These are phyloP conservation scores for Chascanopsetta lugubris DNA, from an alignment of 2,113 vertebrate species.

Conservation along the genomic window DNA sequence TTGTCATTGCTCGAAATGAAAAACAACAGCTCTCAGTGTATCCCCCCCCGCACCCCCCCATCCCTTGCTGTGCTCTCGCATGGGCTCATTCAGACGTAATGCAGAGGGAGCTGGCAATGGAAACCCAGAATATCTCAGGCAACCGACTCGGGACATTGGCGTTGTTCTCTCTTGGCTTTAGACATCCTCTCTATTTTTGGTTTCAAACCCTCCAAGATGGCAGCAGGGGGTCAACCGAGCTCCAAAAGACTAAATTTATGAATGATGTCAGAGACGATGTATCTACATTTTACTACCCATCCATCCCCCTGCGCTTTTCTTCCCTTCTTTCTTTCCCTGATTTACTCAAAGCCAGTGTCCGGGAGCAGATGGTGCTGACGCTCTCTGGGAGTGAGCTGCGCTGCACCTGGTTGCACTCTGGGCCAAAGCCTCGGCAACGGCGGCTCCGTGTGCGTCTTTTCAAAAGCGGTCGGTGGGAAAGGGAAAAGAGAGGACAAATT, in stretches of 20 bases:
- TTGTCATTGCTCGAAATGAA: too few species aligned
- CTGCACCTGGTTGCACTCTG: conserved; percentile 61
- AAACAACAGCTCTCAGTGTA: too few species aligned
- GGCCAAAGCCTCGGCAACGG: conserved; percentile 65
- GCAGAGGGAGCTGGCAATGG: too few species aligned
- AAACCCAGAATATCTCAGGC: too few species aligned
- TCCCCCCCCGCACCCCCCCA: too few species aligned
- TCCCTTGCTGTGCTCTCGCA: too few species aligned
- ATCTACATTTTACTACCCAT: conserved; percentile 7
- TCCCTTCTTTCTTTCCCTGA: conserved; percentile 27
- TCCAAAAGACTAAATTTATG: conserved; percentile 1
- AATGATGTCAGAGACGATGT: conserved; percentile 11
- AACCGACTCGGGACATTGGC: too few species aligned
- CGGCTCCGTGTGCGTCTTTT: conserved; percentile 39
- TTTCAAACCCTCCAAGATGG: background rate
- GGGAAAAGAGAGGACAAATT: conserved; percentile 21
- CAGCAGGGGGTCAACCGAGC: background rate
- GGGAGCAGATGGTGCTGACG: conserved; percentile 63
- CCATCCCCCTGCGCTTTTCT: conserved; percentile 12
- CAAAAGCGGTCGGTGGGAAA: conserved; percentile 24
- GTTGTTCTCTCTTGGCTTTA: too few species aligned
- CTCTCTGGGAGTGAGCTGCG: conserved; percentile 34
- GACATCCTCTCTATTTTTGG: background rate
- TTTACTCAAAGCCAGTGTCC: conserved; percentile 42
- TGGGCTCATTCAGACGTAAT: too few species aligned